Percentiles rank a stretch among this genome's conserved stretches.
These are phyloP conservation scores for Xestia c-nigrum DNA, from an alignment of 2,888 invertebrate genomes.

Conservation along the genomic window DNA sequence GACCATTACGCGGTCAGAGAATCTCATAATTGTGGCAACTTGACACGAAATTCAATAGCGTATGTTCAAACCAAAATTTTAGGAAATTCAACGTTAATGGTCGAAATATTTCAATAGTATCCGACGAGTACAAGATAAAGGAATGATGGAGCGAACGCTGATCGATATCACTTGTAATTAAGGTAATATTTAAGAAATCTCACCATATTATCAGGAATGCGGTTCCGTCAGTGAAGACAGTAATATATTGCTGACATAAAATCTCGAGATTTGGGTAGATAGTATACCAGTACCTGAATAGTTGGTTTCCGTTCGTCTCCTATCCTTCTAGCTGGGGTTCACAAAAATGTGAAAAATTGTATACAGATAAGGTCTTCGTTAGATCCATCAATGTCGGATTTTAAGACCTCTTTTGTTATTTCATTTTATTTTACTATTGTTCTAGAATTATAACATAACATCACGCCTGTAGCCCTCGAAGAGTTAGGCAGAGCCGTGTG, in stretches of 20 bases:
- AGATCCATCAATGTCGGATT: slow-evolving; percentile 86
- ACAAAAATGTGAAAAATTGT: slow-evolving; percentile 87
- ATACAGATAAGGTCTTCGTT: slow-evolving; percentile 77
- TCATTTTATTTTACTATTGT: slow-evolving; percentile 33
- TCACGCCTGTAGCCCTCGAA: too few relatives aligned
- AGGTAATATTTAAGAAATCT: slow-evolving; percentile 87
- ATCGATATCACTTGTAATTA: slow-evolving; percentile 88
- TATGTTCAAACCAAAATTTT: slow-evolving; percentile 52
- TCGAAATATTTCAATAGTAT: slow-evolving; percentile 70
- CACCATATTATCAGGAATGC: slow-evolving; percentile 84
- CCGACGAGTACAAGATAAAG: slow-evolving; percentile 75
- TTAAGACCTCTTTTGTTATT: slow-evolving; percentile 61
- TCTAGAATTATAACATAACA: background rate
- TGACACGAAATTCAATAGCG: slow-evolving; percentile 50
- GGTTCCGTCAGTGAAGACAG: slow-evolving; percentile 82
- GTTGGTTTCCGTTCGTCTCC: slow-evolving; percentile 84
- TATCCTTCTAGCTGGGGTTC: slow-evolving; percentile 77
- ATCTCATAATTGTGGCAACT: slow-evolving; percentile 53
- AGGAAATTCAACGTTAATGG: slow-evolving; percentile 68
- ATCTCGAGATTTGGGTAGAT: slow-evolving; percentile 86
- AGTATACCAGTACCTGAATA: slow-evolving; percentile 84
- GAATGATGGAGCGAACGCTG: slow-evolving; percentile 83
- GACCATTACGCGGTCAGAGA: slow-evolving; percentile 52
- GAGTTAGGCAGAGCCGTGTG: too few relatives aligned
- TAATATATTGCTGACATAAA: slow-evolving; percentile 89